Conservation (phyloP, 2,888 invertebrate species). For the Actias luna region DNA sequence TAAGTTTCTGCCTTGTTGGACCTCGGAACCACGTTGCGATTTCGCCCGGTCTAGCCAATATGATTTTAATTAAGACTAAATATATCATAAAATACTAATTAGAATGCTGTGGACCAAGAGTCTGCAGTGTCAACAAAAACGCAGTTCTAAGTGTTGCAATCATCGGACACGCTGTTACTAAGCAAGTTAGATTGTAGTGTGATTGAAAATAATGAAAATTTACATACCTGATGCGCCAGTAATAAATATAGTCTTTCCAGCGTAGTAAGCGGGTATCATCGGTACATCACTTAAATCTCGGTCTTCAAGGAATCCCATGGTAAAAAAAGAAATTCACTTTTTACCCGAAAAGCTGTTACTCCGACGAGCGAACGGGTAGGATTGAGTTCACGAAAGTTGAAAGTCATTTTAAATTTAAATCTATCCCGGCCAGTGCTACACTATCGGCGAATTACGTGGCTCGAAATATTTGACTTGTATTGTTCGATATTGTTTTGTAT, state of each 20-base stretch:
- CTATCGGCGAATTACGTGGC: background rate
- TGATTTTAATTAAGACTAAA: too few relatives aligned
- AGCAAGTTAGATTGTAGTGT: too few relatives aligned
- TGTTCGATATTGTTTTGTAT: background rate
- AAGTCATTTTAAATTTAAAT: background rate
- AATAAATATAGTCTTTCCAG: conserved; percentile 87
- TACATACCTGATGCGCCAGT: conserved; percentile 88
- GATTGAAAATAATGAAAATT: conserved; percentile 3
- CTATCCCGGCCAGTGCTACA: background rate
- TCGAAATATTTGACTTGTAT: background rate
- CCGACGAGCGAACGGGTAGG: background rate
- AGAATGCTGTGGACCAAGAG: too few relatives aligned
- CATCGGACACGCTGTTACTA: too few relatives aligned
- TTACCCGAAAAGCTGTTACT: background rate
- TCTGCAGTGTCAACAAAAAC: too few relatives aligned
- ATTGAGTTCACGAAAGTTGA: background rate
- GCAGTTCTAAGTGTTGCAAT: too few relatives aligned
- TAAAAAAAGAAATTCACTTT: background rate
- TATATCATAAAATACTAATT: too few relatives aligned
- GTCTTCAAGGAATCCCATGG: conserved; percentile 58
- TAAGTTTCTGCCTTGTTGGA: too few relatives aligned
- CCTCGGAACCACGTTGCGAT: too few relatives aligned
- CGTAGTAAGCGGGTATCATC: conserved; percentile 84
- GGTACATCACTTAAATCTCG: conserved; percentile 44
- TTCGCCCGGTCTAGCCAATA: too few relatives aligned